Conservation (phyloP, 2,113 vertebrate species). For the Labeo rohita region DNA sequence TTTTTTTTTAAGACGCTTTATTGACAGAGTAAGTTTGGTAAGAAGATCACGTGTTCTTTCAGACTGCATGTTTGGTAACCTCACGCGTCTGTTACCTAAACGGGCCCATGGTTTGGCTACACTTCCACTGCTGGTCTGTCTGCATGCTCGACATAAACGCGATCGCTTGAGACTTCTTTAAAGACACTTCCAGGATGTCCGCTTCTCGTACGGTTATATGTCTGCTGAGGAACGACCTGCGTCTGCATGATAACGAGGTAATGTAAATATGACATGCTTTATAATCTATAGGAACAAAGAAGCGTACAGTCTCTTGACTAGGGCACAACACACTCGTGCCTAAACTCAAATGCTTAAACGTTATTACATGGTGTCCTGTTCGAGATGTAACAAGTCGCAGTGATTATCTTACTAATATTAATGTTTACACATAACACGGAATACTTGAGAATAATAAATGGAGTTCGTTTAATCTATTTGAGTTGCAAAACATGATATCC, state of each 20-base stretch:
- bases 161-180: background rate
- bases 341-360: background rate
- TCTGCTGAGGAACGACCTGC: constrained; percentile 79
- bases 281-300: background rate
- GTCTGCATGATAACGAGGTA: constrained; percentile 80
- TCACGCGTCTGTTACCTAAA: background rate
- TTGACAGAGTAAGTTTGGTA: background rate
- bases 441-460: background rate
- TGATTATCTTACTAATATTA: background rate
- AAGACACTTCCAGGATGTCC: constrained; percentile 53
- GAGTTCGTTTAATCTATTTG: background rate
- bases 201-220: constrained; percentile 67
- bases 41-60: background rate
- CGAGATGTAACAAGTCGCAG: background rate
- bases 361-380: background rate
- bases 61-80: background rate
- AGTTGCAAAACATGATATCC: background rate
- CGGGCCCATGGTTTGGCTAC: background rate
- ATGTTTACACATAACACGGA: background rate
- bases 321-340: background rate
- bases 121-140: background rate
- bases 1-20: background rate
- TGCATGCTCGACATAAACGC: background rate
- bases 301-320: background rate
- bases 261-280: constrained; percentile 21